phyloP scores from a whole-genome alignment of 2,888 invertebrate genomes.

The Syrphus vitripennis region DNA sequence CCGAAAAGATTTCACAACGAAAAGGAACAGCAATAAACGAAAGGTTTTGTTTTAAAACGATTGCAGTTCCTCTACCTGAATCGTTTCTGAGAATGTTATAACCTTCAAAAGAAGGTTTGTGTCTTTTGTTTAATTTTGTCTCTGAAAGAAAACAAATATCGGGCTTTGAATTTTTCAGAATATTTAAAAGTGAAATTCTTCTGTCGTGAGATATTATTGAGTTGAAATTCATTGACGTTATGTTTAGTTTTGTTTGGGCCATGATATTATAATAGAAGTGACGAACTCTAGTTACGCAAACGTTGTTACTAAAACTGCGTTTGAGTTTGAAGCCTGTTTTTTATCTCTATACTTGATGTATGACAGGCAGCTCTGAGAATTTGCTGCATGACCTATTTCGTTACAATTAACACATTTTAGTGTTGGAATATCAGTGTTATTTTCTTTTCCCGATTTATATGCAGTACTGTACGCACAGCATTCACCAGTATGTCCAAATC shows the following conservation, averaged over 20 bases:
- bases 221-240: not conserved
- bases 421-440: not conserved
- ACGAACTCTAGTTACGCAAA: slow-evolving; percentile 10
- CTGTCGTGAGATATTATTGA: no score
- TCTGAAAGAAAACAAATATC: no score
- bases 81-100: no score
- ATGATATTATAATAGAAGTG: not conserved
- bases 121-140: no score
- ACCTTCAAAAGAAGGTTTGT: no score
- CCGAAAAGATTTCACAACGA: not conserved
- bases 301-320: not conserved
- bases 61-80: no score
- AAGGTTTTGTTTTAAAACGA: not conserved
- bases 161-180: no score
- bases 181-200: no score
- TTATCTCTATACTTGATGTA: not conserved
- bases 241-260: slow-evolving; percentile 5
- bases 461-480: not conserved
- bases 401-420: not conserved
- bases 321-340: not conserved
- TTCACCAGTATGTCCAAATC: no score
- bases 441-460: not conserved
- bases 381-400: not conserved
- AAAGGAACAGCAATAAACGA: not conserved
- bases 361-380: not conserved